Conservation (phyloP, 2,888 invertebrate genomes). For the Cosmia trapezina region DNA sequence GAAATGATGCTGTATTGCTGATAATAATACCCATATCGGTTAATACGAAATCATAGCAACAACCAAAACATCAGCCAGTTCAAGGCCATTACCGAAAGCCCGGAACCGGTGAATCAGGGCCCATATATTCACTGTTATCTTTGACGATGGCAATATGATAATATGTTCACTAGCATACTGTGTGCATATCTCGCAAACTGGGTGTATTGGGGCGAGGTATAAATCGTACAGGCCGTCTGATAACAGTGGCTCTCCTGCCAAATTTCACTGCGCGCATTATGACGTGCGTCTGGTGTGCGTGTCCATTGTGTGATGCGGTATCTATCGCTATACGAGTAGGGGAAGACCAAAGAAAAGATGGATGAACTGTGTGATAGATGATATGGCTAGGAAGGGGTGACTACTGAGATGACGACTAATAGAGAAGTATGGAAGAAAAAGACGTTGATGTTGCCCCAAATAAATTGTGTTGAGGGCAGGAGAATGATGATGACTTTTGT, state of each 20-base stretch:
- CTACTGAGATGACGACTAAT: too few relatives aligned
- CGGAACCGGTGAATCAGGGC: conserved; percentile 45
- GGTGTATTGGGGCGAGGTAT: conserved; percentile 68
- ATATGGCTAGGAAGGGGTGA: too few relatives aligned
- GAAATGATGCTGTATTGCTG: background rate
- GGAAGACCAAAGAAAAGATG: too few relatives aligned
- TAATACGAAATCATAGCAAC: conserved; percentile 2
- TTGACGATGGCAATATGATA: conserved; percentile 35
- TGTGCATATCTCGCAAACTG: conserved; percentile 59
- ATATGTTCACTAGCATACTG: conserved; percentile 20
- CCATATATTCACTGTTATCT: conserved; percentile 44
- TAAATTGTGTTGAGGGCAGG: too few relatives aligned
- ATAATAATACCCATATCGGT: background rate
- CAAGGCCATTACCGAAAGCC: conserved; percentile 25
- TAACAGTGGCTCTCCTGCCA: conserved; percentile 81
- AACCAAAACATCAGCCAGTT: background rate
- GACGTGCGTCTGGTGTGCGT: conserved; percentile 73
- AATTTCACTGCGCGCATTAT: conserved; percentile 78
- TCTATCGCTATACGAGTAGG: too few relatives aligned
- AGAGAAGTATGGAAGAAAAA: too few relatives aligned
- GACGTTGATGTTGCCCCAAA: too few relatives aligned
- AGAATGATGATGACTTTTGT: too few relatives aligned
- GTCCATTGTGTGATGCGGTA: conserved; percentile 62
- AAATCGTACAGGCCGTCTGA: conserved; percentile 72
- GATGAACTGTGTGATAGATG: too few relatives aligned